Evolutionary conservation across 64 coral and sea anemone species (phyloP), one percentile per base, ranked within the genome.

Genomic region (Trachythela sp.): DNA sequence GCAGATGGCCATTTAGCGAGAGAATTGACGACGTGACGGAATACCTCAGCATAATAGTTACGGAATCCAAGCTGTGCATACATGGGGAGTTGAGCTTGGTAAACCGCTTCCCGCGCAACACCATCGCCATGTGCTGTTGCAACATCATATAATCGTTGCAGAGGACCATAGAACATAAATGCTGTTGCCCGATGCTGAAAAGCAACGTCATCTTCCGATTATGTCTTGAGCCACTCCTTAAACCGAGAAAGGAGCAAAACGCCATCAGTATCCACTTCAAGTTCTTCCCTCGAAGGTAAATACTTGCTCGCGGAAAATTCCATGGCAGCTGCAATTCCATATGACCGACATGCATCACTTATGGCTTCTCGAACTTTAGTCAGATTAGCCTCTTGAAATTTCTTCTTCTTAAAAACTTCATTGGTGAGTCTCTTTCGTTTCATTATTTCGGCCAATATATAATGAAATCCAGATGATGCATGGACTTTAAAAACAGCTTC

Each of bases 401-500:
- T 80, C 33, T 80, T 80, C 15, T 80, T 80, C 20, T 80, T 80
- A 80, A 80, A 80, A 2, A 22, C 34, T 22, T 80, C 75, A 29
- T 35, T 80, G 4, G 27, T 88, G 5, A 92, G 50, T 70, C 68
- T 88, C 50, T 83, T 52, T 22, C 86, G 8, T 48, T 92, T 92
- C 87, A 92, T 41, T 20, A 92, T 86, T 39, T 86, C 48, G 5
- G 13, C 4, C 8, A 86, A n/a, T 13, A 92, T 0, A 38, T 52
- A 58, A 33, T 92, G 90, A 39, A 87, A 77, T 14, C 90, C 85
- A 27, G 39, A 40, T 24, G 84, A 49, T 20, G 43, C 68, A 24
- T 83, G 85, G 0, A 54, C 90, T 56, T 92, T 87, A 51, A 87
- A 87, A 18, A 30, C 40, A 20, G 90, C 85, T 50, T 92, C 85